Evolutionary conservation across 2,888 invertebrate genomes (phyloP), one percentile per base, ranked within the genome.

Genomic region (Lithophane leautieri): DNA sequence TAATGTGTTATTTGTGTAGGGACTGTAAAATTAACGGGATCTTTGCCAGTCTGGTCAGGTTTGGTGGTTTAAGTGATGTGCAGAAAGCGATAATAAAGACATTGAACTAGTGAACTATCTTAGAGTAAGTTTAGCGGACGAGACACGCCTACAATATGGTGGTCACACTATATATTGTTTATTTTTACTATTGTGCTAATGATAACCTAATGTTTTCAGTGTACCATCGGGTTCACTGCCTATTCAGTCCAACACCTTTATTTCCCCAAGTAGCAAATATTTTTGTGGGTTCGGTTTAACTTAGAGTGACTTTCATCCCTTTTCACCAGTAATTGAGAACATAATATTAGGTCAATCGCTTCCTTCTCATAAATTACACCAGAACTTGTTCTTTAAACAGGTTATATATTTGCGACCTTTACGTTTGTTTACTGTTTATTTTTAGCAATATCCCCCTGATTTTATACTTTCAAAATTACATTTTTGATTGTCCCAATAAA

Each of bases 11-110:
- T 92, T 91, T 92, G 91, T 91, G 90, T 90, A 88, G 90, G 89
- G 91, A 88, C 92, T 91, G 91, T 93, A 88, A 94, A 92, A 92
- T 92, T 94, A 95, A 95, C 95, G 95, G 95, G 89, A 95, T 90
- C 85, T 82, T 83, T 87, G 84, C 88, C 91, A 86, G 88, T 86
- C 86, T 89, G 84, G 84, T 85, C 88, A 82, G 81, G 83, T 83
- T 82, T 74, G 82, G 75, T 76, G 89, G 87, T 75, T 19, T 78
- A 89, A 89, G 87, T 44, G 44, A 79, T 47, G 63, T 83, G 58
- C 40, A 66, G n/a, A 3, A n/a, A 40, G 82, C 82, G 85, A 34
- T 62, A 12, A 58, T 25, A 12, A 7, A 22, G 6, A 70, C 40
- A 6, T 12, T 0, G 44, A 42, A 34, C 62, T 42, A 42, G 7